Conservation (phyloP, 2,797 vertebrate species). For the Chrosomus eos region DNA sequence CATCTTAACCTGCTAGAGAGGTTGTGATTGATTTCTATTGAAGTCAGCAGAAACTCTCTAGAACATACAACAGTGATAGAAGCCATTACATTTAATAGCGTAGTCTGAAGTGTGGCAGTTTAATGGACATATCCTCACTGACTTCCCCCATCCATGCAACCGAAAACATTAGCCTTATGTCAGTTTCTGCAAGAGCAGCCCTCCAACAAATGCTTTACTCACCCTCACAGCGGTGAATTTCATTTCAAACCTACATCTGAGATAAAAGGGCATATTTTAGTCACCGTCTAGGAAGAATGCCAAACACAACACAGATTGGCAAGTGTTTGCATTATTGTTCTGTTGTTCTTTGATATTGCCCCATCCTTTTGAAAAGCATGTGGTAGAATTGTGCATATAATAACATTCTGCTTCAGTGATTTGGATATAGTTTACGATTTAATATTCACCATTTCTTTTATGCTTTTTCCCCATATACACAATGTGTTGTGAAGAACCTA, state of each 20-base stretch:
- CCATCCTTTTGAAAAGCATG: conserved; percentile 17
- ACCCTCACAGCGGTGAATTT: conserved; percentile 18
- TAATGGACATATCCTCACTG: conserved; percentile 43
- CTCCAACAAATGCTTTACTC: conserved; percentile 30
- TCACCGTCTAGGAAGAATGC: conserved; percentile 37
- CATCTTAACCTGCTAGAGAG: conserved; percentile 32
- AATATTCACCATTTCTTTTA: conserved; percentile 12
- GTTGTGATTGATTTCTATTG: conserved; percentile 41
- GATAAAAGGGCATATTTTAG: conserved; percentile 43
- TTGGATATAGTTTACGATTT: not conserved
- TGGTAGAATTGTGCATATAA: conserved; percentile 9
- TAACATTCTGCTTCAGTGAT: conserved; percentile 1
- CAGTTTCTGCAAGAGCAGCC: conserved; percentile 29
- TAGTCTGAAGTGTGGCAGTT: conserved; percentile 47
- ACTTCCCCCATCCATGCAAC: conserved; percentile 31
- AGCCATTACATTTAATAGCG: conserved; percentile 47
- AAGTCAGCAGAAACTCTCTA: conserved; percentile 44
- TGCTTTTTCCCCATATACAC: not conserved
- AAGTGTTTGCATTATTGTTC: conserved; percentile 9
- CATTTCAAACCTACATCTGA: conserved; percentile 15
- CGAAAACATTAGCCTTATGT: conserved; percentile 40
- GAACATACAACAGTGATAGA: conserved; percentile 47
- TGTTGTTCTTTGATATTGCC: conserved; percentile 19
- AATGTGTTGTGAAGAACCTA: not conserved
- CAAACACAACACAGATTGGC: conserved; percentile 36